Base-by-base conservation (phyloP, 2,113 vertebrate genomes). In the Saguinus imperator region DNA sequence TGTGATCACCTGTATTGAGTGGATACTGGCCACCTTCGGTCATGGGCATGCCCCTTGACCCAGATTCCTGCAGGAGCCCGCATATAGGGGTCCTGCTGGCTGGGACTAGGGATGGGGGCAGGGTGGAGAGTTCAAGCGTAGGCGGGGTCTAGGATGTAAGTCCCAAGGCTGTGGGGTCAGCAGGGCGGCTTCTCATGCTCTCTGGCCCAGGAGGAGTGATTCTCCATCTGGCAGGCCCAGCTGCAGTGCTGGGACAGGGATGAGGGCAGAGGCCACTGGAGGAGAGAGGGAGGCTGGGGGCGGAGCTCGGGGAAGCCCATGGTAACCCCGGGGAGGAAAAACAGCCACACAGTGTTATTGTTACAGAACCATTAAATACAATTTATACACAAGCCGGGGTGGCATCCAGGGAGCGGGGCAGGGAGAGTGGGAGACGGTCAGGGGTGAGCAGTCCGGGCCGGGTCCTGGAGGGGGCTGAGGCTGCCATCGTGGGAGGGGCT, bases 401-500 rank as follows among this genome's bases (percentile, higher is more conserved):
- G 12, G 64, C 0, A 6, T 0, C 6, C 35, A 21, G 58, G 2
- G 32, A 29, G 58, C 0, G 25, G 3, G 10, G 0, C 27, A 66
- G 23, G 27, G 50, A 1, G 92, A 17, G 73, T 11, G 0, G n/a
- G 50, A 40, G 20, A 2, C 1, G 55, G 95, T 97, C 92, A 95
- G 83, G 86, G 95, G 0, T 68, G 92, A 0, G 73, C 88, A 0
- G 89, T 87, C 61, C 86, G 23, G 57, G 87, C 97, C 0, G 32
- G 96, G 86, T 97, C 96, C 72, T 93, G 96, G 98, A 66, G 98
- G 98, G 97, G 96, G 66, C 98, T 96, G 76, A 75, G 95, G 90
- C 97, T 94, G 82, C 87, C 96, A 20, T 96, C 94, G 0, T 73
- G 45, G 14, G 98, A 98, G 97, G 96, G 98, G 98, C 97, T 98